Evolutionary conservation across 2,113 vertebrate species (phyloP).

Genomic region (Numenius arquata): DNA sequence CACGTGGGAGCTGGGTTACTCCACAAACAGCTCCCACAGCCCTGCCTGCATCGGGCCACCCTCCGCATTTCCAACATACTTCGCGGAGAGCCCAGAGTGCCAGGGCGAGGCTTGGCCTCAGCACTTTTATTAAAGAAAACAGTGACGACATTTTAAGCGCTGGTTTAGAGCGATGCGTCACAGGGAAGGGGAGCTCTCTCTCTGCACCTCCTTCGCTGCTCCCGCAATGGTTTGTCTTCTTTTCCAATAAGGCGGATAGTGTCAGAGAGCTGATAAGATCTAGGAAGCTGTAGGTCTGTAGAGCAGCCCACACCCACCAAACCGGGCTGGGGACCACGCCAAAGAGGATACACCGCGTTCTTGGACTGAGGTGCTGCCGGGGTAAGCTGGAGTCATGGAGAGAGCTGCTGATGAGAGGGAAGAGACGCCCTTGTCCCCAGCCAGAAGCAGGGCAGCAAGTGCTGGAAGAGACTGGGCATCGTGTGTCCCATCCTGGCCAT

Average conservation of each 20-base stretch:
- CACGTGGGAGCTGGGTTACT: not conserved
- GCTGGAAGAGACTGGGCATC: fast-evolving
- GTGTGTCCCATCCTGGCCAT: fast-evolving
- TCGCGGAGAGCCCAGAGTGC: not conserved
- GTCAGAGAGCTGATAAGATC: not conserved
- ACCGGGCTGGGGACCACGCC: not conserved
- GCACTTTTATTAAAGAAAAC: not conserved
- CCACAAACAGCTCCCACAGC: not conserved
- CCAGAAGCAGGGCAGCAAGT: not conserved
- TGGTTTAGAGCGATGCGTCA: not conserved
- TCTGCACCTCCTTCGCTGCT: not conserved
- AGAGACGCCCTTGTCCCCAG: not conserved
- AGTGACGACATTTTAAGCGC: not conserved
- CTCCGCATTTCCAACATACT: not conserved
- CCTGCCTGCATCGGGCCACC: not conserved
- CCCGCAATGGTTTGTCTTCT: not conserved
- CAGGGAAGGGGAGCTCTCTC: not conserved
- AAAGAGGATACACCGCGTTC: not conserved
- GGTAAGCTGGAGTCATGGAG: not conserved
- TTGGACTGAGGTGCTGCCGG: not conserved
- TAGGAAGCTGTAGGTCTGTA: not conserved
- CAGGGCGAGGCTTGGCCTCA: not conserved
- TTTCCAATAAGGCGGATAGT: not conserved
- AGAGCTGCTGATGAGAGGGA: not conserved
- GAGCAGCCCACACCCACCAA: not conserved